Conservation (phyloP, 1,140 invertebrate species). For the Ctenoplectra terminalis region DNA sequence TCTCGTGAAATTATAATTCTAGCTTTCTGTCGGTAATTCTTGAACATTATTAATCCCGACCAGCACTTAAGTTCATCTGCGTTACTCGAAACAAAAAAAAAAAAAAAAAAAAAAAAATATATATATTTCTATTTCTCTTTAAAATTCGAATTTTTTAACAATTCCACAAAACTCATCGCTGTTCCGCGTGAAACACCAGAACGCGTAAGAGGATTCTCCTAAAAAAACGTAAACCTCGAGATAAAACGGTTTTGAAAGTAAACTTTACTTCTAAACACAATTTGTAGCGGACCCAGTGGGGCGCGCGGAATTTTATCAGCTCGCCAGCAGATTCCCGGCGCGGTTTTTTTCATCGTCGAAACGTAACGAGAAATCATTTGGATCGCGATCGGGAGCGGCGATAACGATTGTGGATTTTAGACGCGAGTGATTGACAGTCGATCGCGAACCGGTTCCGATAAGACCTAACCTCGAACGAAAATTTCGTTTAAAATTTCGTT, state of each 20-base stretch:
- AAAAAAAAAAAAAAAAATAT: no score
- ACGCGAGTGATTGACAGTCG: constrained; percentile 15
- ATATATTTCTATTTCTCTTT: no score
- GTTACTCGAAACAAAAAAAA: no score
- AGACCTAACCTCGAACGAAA: no score
- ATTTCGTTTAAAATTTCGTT: constrained; percentile 11
- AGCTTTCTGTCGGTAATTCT: no score
- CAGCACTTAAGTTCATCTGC: no score
- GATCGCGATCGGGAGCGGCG: neutral
- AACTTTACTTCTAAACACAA: neutral
- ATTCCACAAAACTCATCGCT: no score
- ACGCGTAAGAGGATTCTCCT: neutral
- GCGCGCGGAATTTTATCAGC: neutral
- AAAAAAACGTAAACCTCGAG: neutral
- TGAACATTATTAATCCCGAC: no score
- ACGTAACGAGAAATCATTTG: neutral
- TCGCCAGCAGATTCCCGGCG: neutral
- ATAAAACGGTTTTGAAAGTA: neutral
- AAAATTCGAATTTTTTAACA: neutral
- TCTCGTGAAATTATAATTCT: no score
- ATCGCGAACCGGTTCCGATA: constrained; percentile 14
- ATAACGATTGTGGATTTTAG: neutral
- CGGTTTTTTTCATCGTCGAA: neutral
- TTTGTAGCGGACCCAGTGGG: neutral
- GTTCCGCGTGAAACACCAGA: neutral